Evolutionary conservation across 2,113 vertebrate genomes (phyloP).

Genomic region (Scomber scombrus): DNA sequence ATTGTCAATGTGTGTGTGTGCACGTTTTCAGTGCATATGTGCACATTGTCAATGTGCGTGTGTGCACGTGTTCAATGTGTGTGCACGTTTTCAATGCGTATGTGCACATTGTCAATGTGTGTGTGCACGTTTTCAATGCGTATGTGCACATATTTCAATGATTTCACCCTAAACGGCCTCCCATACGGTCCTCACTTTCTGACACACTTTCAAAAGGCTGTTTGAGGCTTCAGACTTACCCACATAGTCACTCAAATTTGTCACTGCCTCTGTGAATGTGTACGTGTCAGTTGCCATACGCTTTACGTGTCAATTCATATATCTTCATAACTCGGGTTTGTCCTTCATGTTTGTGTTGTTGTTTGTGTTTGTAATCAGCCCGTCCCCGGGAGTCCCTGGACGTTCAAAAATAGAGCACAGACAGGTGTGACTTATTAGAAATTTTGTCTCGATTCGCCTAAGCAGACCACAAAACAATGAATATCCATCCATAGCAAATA

Average conservation of each 20-base stretch:
- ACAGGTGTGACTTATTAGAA: slow-evolving; percentile 60
- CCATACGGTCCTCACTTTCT: too few species aligned
- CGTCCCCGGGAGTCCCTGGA: not conserved
- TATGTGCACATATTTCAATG: too few species aligned
- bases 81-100: too few species aligned
- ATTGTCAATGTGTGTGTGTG: too few species aligned
- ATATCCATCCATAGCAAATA: slow-evolving; percentile 33
- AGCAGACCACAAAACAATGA: slow-evolving; percentile 48
- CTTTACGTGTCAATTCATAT: not conserved
- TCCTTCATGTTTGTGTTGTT: too few species aligned
- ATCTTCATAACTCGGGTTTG: not conserved
- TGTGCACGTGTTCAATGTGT: too few species aligned
- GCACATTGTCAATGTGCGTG: too few species aligned
- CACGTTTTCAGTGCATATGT: too few species aligned
- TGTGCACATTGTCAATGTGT: too few species aligned
- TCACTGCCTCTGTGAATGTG: not conserved
- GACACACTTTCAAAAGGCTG: too few species aligned
- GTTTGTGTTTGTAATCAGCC: slow-evolving; percentile 30
- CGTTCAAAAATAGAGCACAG: slow-evolving; percentile 38
- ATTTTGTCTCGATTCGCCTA: slow-evolving; percentile 28
- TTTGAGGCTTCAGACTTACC: not conserved
- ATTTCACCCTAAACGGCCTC: too few species aligned
- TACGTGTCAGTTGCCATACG: not conserved
- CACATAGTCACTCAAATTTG: not conserved
- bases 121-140: too few species aligned